These are phyloP conservation scores for Strigamia crassipes DNA, from an alignment of 2,888 invertebrate species.

Conservation along the genomic window DNA sequence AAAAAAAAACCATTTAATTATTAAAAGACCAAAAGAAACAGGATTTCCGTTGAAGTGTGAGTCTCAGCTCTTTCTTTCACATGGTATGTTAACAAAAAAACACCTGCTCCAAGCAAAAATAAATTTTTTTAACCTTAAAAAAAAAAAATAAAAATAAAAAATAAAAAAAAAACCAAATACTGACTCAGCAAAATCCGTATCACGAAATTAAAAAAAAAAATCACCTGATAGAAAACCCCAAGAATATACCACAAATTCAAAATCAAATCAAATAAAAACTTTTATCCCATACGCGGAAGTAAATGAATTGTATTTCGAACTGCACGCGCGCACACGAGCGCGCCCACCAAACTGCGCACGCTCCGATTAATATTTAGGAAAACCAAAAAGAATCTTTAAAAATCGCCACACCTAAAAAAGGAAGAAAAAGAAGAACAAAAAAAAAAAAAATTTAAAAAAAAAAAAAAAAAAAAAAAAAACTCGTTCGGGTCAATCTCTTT, in stretches of 20 bases:
- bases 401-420: neutral
- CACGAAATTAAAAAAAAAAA: too few species aligned
- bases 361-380: constrained; percentile 2
- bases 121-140: neutral
- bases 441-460: neutral
- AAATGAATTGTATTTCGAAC: neutral
- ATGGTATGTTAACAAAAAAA: neutral
- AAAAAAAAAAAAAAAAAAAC: neutral
- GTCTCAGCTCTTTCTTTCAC: neutral
- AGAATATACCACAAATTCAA: neutral
- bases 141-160: neutral
- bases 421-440: neutral
- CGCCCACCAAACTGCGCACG: neutral
- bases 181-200: neutral
- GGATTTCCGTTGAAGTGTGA: neutral
- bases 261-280: neutral
- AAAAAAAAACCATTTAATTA: neutral
- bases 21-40: neutral
- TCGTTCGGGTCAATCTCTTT: constrained; percentile 2
- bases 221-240: too few species aligned
- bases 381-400: neutral
- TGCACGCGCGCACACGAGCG: neutral
- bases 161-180: neutral
- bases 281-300: neutral
- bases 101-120: neutral